Conservation (phyloP, 2,113 vertebrate species). For the Camelus dromedarius region DNA sequence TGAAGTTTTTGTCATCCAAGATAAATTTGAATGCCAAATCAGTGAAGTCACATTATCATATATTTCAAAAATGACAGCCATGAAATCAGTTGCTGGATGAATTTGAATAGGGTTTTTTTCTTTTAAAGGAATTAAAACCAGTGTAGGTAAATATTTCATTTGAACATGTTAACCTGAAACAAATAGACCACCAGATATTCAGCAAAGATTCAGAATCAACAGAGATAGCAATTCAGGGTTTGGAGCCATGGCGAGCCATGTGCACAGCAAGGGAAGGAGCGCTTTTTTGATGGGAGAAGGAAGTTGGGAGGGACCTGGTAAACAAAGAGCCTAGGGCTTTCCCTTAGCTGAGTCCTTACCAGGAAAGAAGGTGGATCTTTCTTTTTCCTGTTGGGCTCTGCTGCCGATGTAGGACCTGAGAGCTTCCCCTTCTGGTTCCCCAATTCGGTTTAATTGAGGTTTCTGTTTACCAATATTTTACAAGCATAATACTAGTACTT, state of each 20-base stretch:
- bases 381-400: background rate
- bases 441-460: background rate
- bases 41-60: background rate
- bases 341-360: background rate
- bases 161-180: background rate
- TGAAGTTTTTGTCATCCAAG: constrained; percentile 8
- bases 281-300: background rate
- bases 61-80: constrained; percentile 26
- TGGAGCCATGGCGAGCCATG: background rate
- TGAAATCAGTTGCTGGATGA: background rate
- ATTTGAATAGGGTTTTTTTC: background rate
- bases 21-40: background rate
- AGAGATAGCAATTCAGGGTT: background rate
- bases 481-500: background rate
- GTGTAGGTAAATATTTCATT: background rate
- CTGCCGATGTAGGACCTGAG: background rate
- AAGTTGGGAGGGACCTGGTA: background rate
- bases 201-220: background rate
- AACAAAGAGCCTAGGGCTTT: background rate
- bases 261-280: background rate
- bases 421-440: background rate
- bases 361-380: background rate
- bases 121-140: constrained; percentile 50
- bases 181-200: background rate
- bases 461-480: background rate